A percentile compares a stretch with the other conserved stretches of the same genome.
Evolutionary conservation across 2,888 invertebrate genomes (phyloP).

Genomic region (Lycia hirtaria): DNA sequence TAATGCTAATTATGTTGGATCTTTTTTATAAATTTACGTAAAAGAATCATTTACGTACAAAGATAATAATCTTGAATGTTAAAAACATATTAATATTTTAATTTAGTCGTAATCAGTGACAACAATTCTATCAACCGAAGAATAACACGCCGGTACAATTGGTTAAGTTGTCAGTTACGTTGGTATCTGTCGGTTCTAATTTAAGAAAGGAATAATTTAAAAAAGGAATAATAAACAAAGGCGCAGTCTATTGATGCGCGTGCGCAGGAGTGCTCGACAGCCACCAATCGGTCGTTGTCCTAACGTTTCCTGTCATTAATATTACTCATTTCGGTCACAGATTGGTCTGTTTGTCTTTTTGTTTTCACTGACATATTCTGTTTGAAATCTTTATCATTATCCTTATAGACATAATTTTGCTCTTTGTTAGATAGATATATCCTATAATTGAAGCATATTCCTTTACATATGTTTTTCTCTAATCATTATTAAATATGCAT

Average conservation of each 20-base stretch:
- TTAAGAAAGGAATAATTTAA: slow-evolving; percentile 23
- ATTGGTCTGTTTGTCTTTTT: slow-evolving; percentile 47
- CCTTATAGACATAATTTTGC: too few relatives aligned
- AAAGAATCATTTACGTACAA: background rate
- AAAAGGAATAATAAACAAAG: slow-evolving; percentile 41
- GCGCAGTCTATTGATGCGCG: slow-evolving; percentile 35
- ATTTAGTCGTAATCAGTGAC: slow-evolving; percentile 3
- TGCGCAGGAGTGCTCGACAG: slow-evolving; percentile 38
- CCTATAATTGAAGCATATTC: too few relatives aligned
- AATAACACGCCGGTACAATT: slow-evolving; percentile 4
- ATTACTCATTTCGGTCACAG: slow-evolving; percentile 57
- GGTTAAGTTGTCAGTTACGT: slow-evolving; percentile 13
- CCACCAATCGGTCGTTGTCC: slow-evolving; percentile 68
- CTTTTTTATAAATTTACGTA: slow-evolving; percentile 32
- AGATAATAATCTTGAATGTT: slow-evolving; percentile 30
- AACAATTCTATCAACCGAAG: slow-evolving; percentile 11
- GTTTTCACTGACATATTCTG: slow-evolving; percentile 28
- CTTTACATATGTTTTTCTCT: slow-evolving; percentile 16
- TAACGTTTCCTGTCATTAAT: slow-evolving; percentile 61
- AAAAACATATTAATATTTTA: slow-evolving; percentile 27
- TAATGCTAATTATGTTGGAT: slow-evolving; percentile 8
- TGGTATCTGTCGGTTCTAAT: slow-evolving; percentile 18
- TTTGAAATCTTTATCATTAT: slow-evolving; percentile 21
- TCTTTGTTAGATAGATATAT: too few relatives aligned
- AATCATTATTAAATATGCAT: slow-evolving; percentile 4